Evolutionary conservation across 2,888 invertebrate genomes (phyloP).

Genomic region (Anarsia innoxiella): DNA sequence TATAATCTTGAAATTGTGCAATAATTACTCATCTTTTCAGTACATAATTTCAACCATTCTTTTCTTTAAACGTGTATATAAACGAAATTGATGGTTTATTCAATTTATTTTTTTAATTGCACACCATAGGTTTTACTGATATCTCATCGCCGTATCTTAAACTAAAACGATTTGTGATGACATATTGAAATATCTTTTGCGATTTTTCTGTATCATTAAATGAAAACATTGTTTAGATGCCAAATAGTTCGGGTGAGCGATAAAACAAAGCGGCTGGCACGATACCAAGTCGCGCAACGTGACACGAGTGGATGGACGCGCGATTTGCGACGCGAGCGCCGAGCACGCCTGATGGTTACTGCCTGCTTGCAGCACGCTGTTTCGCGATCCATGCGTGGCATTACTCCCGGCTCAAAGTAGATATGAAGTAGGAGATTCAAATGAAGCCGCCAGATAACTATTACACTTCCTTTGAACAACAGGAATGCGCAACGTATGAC

Average conservation of each 20-base stretch:
- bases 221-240: constrained; percentile 67
- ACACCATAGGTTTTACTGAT: too few species aligned
- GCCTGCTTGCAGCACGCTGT: constrained; percentile 30
- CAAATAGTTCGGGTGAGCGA: constrained; percentile 64
- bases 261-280: constrained; percentile 71
- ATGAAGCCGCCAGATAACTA: constrained; percentile 67
- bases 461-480: constrained; percentile 69
- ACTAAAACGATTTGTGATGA: constrained; percentile 32
- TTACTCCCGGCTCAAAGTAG: too few species aligned
- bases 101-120: too few species aligned
- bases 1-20: too few species aligned
- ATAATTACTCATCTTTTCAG: too few species aligned
- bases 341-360: constrained; percentile 16
- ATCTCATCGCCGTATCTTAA: constrained; percentile 21
- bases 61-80: too few species aligned
- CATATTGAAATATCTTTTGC: constrained; percentile 54
- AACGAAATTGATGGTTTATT: too few species aligned
- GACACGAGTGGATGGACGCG: constrained; percentile 60
- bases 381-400: too few species aligned
- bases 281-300: constrained; percentile 56
- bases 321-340: constrained; percentile 48
- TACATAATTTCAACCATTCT: too few species aligned
- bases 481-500: constrained; percentile 66
- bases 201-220: constrained; percentile 65
- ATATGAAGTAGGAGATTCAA: too few species aligned